Percentiles rank a stretch among this genome's conserved stretches.
These are phyloP conservation scores for Phocoena sinus DNA, from an alignment of 2,113 vertebrate species.

Conservation along the genomic window DNA sequence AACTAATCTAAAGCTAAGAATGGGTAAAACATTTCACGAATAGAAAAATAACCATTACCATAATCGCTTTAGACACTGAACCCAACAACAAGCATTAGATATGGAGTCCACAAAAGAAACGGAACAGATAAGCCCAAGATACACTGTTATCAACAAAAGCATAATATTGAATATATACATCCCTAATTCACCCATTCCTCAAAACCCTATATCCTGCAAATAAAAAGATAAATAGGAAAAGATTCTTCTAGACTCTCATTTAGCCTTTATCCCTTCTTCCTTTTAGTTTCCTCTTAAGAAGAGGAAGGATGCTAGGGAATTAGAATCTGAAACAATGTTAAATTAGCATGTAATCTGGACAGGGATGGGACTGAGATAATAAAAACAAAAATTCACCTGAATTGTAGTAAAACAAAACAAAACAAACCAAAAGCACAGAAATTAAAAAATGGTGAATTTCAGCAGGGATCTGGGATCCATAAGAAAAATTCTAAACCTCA, in stretches of 20 bases:
- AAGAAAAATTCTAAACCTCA: background rate
- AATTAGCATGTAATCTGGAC: background rate
- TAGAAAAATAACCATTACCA: background rate
- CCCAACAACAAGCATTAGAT: background rate
- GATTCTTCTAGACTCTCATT: background rate
- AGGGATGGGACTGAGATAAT: background rate
- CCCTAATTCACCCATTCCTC: background rate
- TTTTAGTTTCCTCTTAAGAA: background rate
- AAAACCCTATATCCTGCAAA: background rate
- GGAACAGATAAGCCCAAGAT: background rate
- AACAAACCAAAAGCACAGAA: no score
- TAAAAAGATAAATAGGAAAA: background rate
- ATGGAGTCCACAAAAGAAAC: background rate
- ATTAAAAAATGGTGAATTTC: background rate
- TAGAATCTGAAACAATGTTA: background rate
- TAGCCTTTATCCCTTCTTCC: background rate
- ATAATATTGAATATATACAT: background rate
- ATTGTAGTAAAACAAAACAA: no score
- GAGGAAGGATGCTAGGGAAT: background rate
- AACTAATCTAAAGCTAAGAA: background rate
- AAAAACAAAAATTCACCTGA: background rate
- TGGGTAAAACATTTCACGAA: background rate
- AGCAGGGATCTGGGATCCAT: background rate
- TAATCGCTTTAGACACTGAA: background rate
- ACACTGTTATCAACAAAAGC: background rate